Base-by-base conservation (phyloP, 2,797 vertebrate species). In the Syngnathus rostellatus region DNA sequence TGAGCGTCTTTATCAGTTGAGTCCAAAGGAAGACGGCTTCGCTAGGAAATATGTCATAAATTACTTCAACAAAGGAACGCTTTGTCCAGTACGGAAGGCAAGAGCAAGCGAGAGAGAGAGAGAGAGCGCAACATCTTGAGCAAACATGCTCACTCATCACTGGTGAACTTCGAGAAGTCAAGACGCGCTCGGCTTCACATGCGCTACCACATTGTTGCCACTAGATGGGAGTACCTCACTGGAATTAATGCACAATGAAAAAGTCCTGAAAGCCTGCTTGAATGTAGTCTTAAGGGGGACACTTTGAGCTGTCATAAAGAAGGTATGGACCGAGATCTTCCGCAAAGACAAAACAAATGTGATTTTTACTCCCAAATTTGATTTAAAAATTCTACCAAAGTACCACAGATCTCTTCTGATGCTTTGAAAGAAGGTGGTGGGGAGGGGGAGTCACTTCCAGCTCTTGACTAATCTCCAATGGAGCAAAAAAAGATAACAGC, bases 181-280 rank as follows among this genome's bases (percentile, higher is more conserved):
- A 69, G 57, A 67, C n/a, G 38, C 16, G 41, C 63, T 48, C 38
- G 60, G 17, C 40, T 46, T 37, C 54, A 48, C 5, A 50, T 83
- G 83, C 48, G 67, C 3, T 50, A 14, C 21, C 45, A n/a, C 3
- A 0, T 1, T 59, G 65, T 62, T 62, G 59, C 86, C 90, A 90
- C 77, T 51, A 89, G 89, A 81, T 80, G 87, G 89, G 87, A 81
- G 69, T 65, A 65, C 57, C 46, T 75, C 79, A 89, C 80, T 83
- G 68, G 63, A 72, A 45, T 71, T 58, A 8, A 23, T 17, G 40
- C n/a, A 63, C 3, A 19, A 2, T 31, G 31, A 69, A n/a, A 41
- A 76, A 72, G 80, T 77, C 77, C 74, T 53, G 39, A 59, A 6
- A 14, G 40, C 68, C 23, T 48, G 58, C 78, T 46, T 16, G 12